Base-by-base conservation (phyloP, 2,113 vertebrate genomes). In the Pterocles gutturalis region DNA sequence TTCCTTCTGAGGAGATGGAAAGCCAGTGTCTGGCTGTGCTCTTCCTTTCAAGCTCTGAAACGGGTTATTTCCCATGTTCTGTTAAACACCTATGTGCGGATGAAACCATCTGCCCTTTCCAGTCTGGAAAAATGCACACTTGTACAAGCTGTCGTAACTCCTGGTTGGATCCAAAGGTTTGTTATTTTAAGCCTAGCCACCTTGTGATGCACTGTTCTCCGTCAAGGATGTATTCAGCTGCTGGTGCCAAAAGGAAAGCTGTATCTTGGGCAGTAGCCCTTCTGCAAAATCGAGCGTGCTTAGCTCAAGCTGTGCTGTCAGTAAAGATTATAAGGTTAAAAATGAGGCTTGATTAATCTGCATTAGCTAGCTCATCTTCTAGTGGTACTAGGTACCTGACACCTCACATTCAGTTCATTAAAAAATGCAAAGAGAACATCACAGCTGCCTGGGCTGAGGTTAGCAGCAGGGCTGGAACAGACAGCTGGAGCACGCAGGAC, bases 181-280 rank as follows among this genome's bases (percentile, higher is more conserved):
- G 83, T 83, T 96, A 49, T 95, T 88, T 96, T 78, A 84, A 91
- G 72, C 60, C n/a, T 36, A 8, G 45, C 66, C 70, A 34, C 85
- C 54, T 38, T 78, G 72, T 77, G 67, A 77, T 31, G 28, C 17
- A 10, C 64, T 70, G 76, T 60, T 89, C 46, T 55, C 71, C 76
- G 75, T 48, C 60, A 49, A 1, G 7, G 72, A 16, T 55, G 48
- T 53, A 0, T 67, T 79, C 90, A 60, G 5, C 45, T 3, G 2
- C 25, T 55, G 17, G 51, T 93, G 87, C 92, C 72, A 21, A 26
- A 81, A 89, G 60, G 86, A 87, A 83, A 67, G 61, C 83, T 5
- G 0, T 34, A 9, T 21, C 66, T 85, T 88, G 86, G 75, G 54
- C 67, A 88, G 71, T 22, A 48, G 67, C 55, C 72, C 60, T 70